A percentile compares a stretch with the other conserved stretches of the same genome.
Conservation (phyloP, 1,140 invertebrate genomes). For the Semibalanus balanoides region DNA sequence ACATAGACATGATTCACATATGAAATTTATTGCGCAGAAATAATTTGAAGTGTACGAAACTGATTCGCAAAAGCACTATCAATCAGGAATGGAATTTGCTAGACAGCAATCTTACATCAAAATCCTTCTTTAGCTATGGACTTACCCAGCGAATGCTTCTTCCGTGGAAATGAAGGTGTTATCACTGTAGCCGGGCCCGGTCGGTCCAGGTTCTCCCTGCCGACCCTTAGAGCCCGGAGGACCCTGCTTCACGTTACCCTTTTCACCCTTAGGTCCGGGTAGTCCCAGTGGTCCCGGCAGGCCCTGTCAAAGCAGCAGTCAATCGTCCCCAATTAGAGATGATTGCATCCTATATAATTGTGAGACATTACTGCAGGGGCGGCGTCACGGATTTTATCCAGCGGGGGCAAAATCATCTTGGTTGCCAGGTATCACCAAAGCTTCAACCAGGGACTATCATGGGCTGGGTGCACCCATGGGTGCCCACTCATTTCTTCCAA, state of each 20-base stretch:
- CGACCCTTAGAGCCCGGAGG: constrained; percentile 4
- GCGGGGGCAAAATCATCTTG: too few species aligned
- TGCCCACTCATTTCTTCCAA: too few species aligned
- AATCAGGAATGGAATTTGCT: too few species aligned
- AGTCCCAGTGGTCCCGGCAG: not conserved
- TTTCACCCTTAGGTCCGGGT: constrained; percentile 3
- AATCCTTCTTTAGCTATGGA: not conserved
- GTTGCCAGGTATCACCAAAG: too few species aligned
- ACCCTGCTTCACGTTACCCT: not conserved
- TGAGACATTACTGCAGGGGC: too few species aligned
- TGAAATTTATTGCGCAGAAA: not conserved
- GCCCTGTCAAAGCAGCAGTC: not conserved
- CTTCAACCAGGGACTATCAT: too few species aligned
- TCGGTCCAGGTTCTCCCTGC: not conserved
- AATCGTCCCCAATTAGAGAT: too few species aligned
- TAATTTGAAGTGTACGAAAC: not conserved
- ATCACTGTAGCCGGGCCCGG: not conserved
- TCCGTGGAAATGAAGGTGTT: not conserved
- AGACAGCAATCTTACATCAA: too few species aligned
- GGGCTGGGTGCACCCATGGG: too few species aligned
- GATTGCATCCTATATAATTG: too few species aligned
- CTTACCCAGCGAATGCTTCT: not conserved
- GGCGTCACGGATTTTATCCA: too few species aligned
- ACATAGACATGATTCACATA: too few species aligned
- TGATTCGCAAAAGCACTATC: not conserved